Conservation (phyloP, 2,888 invertebrate genomes). For the Arctia plantaginis region DNA sequence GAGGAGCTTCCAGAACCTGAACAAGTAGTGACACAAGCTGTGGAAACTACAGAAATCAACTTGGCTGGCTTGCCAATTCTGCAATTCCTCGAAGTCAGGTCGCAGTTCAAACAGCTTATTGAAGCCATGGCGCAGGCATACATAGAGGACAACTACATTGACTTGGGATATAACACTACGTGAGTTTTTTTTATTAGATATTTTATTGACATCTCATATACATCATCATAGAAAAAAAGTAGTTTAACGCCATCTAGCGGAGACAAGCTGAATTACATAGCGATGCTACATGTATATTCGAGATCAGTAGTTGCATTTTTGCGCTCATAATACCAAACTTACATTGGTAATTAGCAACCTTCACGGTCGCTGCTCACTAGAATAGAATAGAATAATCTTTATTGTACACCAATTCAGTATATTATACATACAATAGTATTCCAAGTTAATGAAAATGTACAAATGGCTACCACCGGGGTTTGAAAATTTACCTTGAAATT, state of each 20-base stretch:
- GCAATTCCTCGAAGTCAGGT: conserved; percentile 60
- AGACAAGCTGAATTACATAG: background rate
- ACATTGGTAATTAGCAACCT: too few species aligned
- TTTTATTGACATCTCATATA: too few species aligned
- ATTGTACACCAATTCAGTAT: too few species aligned
- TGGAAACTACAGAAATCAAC: conserved; percentile 62
- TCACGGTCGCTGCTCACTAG: too few species aligned
- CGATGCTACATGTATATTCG: background rate
- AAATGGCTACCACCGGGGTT: too few species aligned
- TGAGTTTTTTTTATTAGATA: conserved; percentile 71
- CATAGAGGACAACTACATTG: conserved; percentile 66
- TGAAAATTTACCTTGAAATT: too few species aligned
- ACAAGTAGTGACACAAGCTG: conserved; percentile 56
- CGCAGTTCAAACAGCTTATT: conserved; percentile 67
- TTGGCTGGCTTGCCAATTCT: conserved; percentile 65
- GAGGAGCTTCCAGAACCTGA: conserved; percentile 60
- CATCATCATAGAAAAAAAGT: too few species aligned
- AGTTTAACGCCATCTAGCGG: background rate
- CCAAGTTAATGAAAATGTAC: too few species aligned
- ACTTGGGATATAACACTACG: conserved; percentile 72
- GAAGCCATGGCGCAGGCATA: conserved; percentile 79
- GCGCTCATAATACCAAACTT: too few species aligned
- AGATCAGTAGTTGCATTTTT: background rate
- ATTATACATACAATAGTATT: too few species aligned
- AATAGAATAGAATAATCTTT: too few species aligned